Percentiles rank a stretch among this genome's conserved stretches.
phyloP scores from a whole-genome alignment of 2,888 invertebrate species.

The Eupithecia centaureata region DNA sequence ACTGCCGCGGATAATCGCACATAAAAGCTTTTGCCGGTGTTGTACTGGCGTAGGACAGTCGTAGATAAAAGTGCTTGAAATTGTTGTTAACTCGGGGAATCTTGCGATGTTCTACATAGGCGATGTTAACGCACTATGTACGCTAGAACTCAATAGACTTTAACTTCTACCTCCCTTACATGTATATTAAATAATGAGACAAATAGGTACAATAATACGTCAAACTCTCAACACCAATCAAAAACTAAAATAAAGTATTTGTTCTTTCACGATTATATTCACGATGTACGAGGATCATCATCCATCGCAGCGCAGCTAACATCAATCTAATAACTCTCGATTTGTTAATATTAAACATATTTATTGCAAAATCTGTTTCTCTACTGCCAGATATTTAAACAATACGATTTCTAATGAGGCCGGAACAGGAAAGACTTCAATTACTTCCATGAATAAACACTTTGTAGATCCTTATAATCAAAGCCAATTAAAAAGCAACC shows the following conservation, averaged over 20 bases:
- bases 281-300: too few relatives aligned
- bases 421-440: constrained; percentile 5
- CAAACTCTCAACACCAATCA: too few relatives aligned
- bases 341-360: too few relatives aligned
- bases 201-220: too few relatives aligned
- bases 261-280: too few relatives aligned
- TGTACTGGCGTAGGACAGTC: not conserved
- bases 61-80: not conserved
- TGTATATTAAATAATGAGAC: too few relatives aligned
- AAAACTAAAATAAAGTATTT: too few relatives aligned
- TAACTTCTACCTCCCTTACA: too few relatives aligned
- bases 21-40: constrained; percentile 12
- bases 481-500: constrained; percentile 16
- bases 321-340: too few relatives aligned
- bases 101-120: not conserved
- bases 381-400: not conserved
- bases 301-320: too few relatives aligned
- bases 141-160: too few relatives aligned
- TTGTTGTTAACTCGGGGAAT: not conserved
- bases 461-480: constrained; percentile 4
- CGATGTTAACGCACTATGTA: too few relatives aligned
- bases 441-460: not conserved
- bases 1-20: constrained; percentile 23
- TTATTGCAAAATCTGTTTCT: not conserved
- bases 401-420: not conserved